Conservation (phyloP, 2,888 invertebrate genomes). For the Gastracanthus pulcherrimus region DNA sequence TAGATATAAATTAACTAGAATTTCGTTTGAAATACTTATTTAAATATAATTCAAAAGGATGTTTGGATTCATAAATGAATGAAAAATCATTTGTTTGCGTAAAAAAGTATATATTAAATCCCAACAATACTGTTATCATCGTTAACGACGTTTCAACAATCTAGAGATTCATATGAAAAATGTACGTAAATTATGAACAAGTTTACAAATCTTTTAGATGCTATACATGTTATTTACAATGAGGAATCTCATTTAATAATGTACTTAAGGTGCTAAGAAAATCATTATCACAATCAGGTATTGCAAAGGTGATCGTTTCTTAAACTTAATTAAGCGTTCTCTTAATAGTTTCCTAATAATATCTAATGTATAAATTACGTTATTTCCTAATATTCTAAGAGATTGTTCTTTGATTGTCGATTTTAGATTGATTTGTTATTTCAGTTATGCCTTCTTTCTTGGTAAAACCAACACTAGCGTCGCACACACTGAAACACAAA, state of each 20-base stretch:
- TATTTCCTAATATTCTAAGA: slow-evolving; percentile 47
- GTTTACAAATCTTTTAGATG: slow-evolving; percentile 43
- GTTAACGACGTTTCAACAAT: slow-evolving; percentile 46
- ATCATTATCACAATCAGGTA: slow-evolving; percentile 55
- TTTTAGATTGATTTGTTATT: background rate
- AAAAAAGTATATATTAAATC: slow-evolving; percentile 56
- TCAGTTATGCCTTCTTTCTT: slow-evolving; percentile 43
- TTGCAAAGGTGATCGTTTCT: slow-evolving; percentile 40
- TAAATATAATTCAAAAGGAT: background rate
- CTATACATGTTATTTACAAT: slow-evolving; percentile 55
- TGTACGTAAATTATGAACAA: slow-evolving; percentile 35
- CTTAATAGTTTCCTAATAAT: slow-evolving; percentile 20
- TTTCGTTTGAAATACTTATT: background rate
- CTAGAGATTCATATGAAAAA: slow-evolving; percentile 50
- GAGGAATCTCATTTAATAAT: slow-evolving; percentile 51
- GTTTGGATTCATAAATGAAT: background rate
- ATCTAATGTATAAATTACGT: slow-evolving; percentile 44
- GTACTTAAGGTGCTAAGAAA: slow-evolving; percentile 45
- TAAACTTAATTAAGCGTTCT: slow-evolving; percentile 48
- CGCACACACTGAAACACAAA: slow-evolving; percentile 56
- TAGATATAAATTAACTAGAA: background rate
- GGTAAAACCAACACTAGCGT: slow-evolving; percentile 57
- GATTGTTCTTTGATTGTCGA: slow-evolving; percentile 55
- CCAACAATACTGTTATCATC: slow-evolving; percentile 54
- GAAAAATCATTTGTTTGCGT: slow-evolving; percentile 31